A percentile compares a stretch with the other conserved stretches of the same genome.
Conservation (phyloP, 2,888 invertebrate genomes). For the Linnaemya vulpina region DNA sequence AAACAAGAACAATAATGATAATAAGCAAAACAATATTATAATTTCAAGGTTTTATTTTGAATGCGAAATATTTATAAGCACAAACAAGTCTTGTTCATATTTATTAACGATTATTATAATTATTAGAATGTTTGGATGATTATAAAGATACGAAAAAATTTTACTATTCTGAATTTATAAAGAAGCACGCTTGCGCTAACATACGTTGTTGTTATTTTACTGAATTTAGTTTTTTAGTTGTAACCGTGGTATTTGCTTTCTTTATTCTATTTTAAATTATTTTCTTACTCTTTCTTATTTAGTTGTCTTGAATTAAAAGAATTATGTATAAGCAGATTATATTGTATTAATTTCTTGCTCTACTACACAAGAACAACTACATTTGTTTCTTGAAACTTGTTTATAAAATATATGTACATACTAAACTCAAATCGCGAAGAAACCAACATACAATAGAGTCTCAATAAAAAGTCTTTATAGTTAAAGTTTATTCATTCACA, state of each 20-base stretch:
- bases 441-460: neutral
- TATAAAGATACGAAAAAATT: too few relatives aligned
- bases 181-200: too few relatives aligned
- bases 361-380: neutral
- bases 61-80: neutral
- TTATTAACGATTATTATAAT: neutral
- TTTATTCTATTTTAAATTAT: neutral
- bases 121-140: too few relatives aligned
- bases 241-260: neutral
- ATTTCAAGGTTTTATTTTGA: neutral
- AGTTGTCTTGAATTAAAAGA: neutral
- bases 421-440: neutral
- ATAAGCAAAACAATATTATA: too few relatives aligned
- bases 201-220: neutral
- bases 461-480: neutral
- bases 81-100: neutral
- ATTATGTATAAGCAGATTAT: neutral
- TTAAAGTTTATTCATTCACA: neutral
- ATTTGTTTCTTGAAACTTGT: too few relatives aligned
- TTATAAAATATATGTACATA: neutral
- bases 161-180: too few relatives aligned
- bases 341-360: neutral
- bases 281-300: neutral
- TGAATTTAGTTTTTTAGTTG: too few relatives aligned
- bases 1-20: neutral